Evolutionary conservation across 2,888 invertebrate species (phyloP).

Genomic region (Ochropacha duplaris): DNA sequence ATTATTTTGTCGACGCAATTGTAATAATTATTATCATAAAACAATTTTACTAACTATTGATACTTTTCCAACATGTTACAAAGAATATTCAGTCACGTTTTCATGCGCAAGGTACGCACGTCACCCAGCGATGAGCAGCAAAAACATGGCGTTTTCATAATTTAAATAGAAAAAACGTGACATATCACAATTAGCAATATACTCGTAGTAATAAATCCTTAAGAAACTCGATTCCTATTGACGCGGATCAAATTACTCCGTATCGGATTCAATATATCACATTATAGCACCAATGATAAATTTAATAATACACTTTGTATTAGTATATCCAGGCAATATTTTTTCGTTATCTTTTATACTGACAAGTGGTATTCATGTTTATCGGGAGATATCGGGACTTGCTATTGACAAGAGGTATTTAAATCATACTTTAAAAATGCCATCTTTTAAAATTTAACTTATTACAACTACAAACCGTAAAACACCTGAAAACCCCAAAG

Average conservation of each 20-base stretch:
- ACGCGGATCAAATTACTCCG: neutral
- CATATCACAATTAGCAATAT: conserved; percentile 10
- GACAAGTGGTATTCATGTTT: too few species aligned
- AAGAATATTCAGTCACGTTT: conserved; percentile 1
- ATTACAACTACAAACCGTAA: neutral
- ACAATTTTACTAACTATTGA: neutral
- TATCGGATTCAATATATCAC: conserved; percentile 10
- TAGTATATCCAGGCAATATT: neutral
- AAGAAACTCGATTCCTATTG: neutral
- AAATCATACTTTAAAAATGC: too few species aligned
- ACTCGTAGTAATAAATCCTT: conserved; percentile 1
- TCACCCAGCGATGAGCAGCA: neutral
- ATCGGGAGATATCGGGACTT: too few species aligned
- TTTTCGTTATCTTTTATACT: too few species aligned
- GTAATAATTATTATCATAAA: too few species aligned
- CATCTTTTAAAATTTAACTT: too few species aligned
- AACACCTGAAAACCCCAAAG: neutral
- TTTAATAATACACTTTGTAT: neutral
- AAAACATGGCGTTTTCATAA: neutral
- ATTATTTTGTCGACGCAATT: too few species aligned
- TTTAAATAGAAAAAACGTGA: neutral
- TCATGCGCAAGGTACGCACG: neutral
- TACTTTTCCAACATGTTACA: neutral
- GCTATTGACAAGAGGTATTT: too few species aligned
- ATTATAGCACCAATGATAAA: neutral